phyloP scores from a whole-genome alignment of 2,113 vertebrate species.

The Felis chaus region DNA sequence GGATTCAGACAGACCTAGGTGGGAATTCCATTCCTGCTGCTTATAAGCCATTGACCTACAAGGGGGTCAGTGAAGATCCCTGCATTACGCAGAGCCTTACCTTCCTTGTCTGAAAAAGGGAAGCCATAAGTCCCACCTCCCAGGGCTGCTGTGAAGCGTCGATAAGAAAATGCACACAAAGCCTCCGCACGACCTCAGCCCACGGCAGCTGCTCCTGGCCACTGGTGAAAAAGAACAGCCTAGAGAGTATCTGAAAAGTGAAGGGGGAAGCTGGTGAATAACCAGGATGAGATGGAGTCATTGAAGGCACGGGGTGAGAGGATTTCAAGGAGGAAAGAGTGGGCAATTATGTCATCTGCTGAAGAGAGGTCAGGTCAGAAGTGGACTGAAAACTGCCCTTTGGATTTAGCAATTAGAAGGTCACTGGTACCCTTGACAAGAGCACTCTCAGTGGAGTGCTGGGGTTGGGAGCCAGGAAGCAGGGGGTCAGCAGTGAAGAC shows the following conservation, averaged over 20 bases:
- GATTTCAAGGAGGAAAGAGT: conserved; percentile 30
- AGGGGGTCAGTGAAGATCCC: not conserved
- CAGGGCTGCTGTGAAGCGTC: not conserved
- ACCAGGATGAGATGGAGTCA: not conserved
- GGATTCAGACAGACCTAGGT: not conserved
- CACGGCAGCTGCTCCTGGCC: not conserved
- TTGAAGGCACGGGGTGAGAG: not conserved
- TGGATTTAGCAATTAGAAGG: conserved; percentile 43
- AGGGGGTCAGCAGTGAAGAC: not conserved
- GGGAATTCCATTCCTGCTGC: not conserved
- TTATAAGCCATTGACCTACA: not conserved
- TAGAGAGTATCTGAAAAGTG: not conserved
- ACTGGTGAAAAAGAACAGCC: not conserved
- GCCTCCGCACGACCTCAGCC: not conserved
- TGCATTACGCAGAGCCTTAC: not conserved
- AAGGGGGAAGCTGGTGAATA: not conserved
- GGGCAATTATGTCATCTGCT: not conserved
- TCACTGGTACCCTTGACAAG: conserved; percentile 11
- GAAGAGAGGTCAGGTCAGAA: not conserved
- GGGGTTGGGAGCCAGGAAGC: not conserved
- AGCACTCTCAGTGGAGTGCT: not conserved
- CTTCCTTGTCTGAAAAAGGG: not conserved
- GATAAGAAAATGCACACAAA: not conserved
- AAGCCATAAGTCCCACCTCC: not conserved
- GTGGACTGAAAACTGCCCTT: conserved; percentile 10